Percentiles rank a stretch among this genome's conserved stretches.
Evolutionary conservation across 2,797 vertebrate species (phyloP).

Genomic region (Bucorvus abyssinicus): DNA sequence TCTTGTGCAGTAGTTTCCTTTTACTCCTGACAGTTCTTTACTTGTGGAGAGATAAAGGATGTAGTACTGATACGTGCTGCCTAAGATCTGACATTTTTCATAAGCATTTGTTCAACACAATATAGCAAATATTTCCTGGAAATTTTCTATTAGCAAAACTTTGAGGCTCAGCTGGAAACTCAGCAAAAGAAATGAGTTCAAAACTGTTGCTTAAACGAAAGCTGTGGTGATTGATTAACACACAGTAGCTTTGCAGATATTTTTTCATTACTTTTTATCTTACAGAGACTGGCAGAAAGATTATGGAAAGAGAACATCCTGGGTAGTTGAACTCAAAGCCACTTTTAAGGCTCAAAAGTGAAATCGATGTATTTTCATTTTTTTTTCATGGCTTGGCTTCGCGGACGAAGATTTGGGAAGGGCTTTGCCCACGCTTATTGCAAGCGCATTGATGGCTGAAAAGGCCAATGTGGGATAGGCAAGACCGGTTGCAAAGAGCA

Average conservation of each 20-base stretch:
- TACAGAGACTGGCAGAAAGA: not conserved
- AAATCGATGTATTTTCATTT: too few species aligned
- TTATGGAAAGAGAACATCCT: not conserved
- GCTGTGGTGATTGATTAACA: not conserved
- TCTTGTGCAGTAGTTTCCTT: not conserved
- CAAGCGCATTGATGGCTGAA: too few species aligned
- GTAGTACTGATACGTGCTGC: not conserved
- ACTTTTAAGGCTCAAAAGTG: not conserved
- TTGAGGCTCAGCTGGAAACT: not conserved
- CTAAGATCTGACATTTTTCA: not conserved
- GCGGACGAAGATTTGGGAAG: too few species aligned
- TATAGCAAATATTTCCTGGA: not conserved
- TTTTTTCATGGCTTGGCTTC: too few species aligned
- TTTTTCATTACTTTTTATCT: not conserved
- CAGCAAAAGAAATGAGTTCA: not conserved
- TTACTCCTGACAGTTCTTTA: not conserved
- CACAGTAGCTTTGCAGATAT: not conserved
- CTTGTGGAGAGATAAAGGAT: not conserved
- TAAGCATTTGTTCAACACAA: not conserved
- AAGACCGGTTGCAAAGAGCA: too few species aligned
- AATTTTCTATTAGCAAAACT: slow-evolving; percentile 11
- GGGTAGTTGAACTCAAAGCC: not conserved
- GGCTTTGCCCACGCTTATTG: too few species aligned
- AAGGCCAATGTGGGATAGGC: too few species aligned
- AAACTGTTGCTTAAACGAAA: slow-evolving; percentile 5